phyloP scores from a whole-genome alignment of 2,888 invertebrate species.

The Myopa tessellatipennis region DNA sequence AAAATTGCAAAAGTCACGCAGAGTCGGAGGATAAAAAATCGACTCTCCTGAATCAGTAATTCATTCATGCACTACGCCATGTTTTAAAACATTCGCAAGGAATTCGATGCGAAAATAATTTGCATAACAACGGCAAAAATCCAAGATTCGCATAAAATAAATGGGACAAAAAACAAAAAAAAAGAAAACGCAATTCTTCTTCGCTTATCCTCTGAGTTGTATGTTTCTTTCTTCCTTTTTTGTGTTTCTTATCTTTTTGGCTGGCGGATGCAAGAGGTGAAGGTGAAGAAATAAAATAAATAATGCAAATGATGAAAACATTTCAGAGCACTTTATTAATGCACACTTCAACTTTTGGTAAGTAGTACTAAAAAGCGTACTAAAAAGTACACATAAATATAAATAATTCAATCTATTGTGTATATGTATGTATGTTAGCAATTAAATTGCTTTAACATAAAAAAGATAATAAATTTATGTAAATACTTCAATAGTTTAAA shows the following conservation, averaged over 20 bases:
- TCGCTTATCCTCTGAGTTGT: conserved; percentile 7
- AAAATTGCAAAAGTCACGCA: conserved; percentile 30
- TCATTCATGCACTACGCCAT: conserved; percentile 3
- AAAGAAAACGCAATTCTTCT: not conserved
- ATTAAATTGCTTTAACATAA: too few species aligned
- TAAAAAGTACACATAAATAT: too few species aligned
- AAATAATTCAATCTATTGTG: too few species aligned
- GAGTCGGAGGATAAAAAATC: not conserved
- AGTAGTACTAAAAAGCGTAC: not conserved
- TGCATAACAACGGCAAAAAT: conserved; percentile 27
- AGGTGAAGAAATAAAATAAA: not conserved
- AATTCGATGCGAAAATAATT: conserved; percentile 32
- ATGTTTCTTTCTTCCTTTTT: not conserved
- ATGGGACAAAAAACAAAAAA: not conserved
- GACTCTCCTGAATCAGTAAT: not conserved
- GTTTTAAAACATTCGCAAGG: conserved; percentile 10
- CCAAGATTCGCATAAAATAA: conserved; percentile 12
- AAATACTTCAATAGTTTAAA: too few species aligned
- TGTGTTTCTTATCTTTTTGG: not conserved
- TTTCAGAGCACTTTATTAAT: conserved; percentile 4
- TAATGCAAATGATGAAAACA: not conserved
- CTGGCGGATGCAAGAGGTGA: not conserved
- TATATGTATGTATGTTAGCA: too few species aligned
- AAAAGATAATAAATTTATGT: too few species aligned
- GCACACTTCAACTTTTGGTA: not conserved